phyloP scores from a whole-genome alignment of 2,113 vertebrate genomes.

The Octodon degus region DNA sequence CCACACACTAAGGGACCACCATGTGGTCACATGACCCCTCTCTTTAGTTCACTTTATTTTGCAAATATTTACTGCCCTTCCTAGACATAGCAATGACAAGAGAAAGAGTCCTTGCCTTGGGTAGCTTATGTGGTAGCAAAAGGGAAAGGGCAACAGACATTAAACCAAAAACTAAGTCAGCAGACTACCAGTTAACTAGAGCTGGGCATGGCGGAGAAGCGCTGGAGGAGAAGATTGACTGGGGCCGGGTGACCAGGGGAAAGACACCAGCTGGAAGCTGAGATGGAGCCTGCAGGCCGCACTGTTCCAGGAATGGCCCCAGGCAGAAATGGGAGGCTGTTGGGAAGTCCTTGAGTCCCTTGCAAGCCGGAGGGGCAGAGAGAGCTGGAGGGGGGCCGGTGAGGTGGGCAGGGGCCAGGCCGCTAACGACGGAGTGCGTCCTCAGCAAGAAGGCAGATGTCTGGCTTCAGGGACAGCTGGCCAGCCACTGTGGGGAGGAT shows the following conservation, averaged over 20 bases:
- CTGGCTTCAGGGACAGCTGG: neutral
- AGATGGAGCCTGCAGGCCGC: neutral
- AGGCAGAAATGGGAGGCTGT: neutral
- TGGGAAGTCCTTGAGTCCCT: neutral
- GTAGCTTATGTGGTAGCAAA: neutral
- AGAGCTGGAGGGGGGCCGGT: neutral
- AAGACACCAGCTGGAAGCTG: neutral
- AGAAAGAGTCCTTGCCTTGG: neutral
- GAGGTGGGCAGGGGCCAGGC: neutral
- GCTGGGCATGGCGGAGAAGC: neutral
- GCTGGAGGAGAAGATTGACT: neutral
- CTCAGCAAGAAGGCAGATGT: neutral
- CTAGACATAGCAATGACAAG: neutral
- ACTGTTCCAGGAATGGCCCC: neutral
- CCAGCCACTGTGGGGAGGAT: neutral
- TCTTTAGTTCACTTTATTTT: neutral
- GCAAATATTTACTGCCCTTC: neutral
- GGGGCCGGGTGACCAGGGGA: neutral
- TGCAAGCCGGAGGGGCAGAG: neutral
- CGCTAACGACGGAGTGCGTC: fast-evolving
- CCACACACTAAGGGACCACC: neutral
- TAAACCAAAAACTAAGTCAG: neutral
- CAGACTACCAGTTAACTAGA: neutral
- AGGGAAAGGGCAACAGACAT: neutral
- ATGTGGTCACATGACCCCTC: neutral